A percentile compares a stretch with the other conserved stretches of the same genome.
Evolutionary conservation across 1,140 invertebrate species (phyloP).

Genomic region (Melanaphis sacchari): DNA sequence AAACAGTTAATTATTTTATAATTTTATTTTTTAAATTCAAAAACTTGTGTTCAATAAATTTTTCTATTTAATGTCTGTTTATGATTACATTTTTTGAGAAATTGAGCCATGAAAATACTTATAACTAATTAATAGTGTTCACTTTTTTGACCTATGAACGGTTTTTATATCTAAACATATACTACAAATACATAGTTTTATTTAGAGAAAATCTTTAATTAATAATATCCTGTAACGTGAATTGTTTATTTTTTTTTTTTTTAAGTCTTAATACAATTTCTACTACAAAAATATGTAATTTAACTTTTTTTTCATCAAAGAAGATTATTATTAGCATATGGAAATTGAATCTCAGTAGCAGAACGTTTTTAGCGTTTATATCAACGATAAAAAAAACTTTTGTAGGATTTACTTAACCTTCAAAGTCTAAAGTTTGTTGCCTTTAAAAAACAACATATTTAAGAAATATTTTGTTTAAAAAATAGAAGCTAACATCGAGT

Average conservation of each 20-base stretch:
- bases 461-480: neutral
- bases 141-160: no score
- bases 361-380: neutral
- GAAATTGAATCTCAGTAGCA: neutral
- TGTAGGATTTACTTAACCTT: no score
- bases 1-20: neutral
- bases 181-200: neutral
- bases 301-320: neutral
- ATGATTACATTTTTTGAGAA: neutral
- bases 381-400: no score
- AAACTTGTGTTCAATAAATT: neutral
- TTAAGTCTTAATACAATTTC: neutral
- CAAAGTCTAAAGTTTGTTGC: no score
- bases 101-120: neutral
- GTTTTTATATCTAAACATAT: neutral
- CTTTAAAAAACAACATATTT: neutral
- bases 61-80: neutral
- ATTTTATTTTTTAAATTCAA: neutral
- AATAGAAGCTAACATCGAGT: neutral
- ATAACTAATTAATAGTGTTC: neutral
- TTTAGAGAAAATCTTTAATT: neutral
- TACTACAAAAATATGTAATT: neutral
- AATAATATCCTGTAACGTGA: neutral
- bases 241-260: neutral
- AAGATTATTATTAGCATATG: no score